Base-by-base conservation (phyloP, 2,888 invertebrate genomes). In the Temnothorax ravouxi region DNA sequence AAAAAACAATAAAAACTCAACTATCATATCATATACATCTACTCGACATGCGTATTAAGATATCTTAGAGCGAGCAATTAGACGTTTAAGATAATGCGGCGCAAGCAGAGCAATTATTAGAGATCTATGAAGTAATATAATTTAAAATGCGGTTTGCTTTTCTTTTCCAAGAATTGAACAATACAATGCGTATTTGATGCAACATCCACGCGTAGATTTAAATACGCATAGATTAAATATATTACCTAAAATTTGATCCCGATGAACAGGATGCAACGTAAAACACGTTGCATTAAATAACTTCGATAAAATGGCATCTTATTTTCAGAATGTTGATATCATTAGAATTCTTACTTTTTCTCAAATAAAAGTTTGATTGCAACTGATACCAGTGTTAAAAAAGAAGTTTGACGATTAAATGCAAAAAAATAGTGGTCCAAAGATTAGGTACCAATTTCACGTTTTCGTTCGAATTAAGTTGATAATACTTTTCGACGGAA, bases 1-100 rank as follows among this genome's bases (percentile, higher is more conserved):
- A n/a, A n/a, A n/a, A n/a, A n/a, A n/a, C n/a, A n/a, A n/a, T 61
- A 50, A 75, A 74, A 61, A 75, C 18, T 72, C 44, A 44, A 59
- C 47, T 61, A 74, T 61, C 59, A 38, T 38, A 25, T 64, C 38
- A 2, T 15, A 18, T 41, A 64, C 13, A 38, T 52, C 3, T 52
- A 52, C 5, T 11, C 15, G 47, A 80, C 25, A 21, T 61, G 25
- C 3, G 50, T 47, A 71, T 71, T 59, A 59, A 79, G 47, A 64
- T 50, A 59, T 47, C 13, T 59, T 59, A 80, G 34, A 21, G 44
- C 29, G 44, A 1, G 47, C 59, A 71, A 71, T 80, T 71, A 80
- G 18, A 71, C 11, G 21, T 56, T 56, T 56, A 56, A 56, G 34
- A 44, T 77, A 67, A 67, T 34, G 18, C 18, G 59, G 9, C 25